Evolutionary conservation across 2,888 invertebrate species (phyloP).

Genomic region (Eupithecia vulgata): DNA sequence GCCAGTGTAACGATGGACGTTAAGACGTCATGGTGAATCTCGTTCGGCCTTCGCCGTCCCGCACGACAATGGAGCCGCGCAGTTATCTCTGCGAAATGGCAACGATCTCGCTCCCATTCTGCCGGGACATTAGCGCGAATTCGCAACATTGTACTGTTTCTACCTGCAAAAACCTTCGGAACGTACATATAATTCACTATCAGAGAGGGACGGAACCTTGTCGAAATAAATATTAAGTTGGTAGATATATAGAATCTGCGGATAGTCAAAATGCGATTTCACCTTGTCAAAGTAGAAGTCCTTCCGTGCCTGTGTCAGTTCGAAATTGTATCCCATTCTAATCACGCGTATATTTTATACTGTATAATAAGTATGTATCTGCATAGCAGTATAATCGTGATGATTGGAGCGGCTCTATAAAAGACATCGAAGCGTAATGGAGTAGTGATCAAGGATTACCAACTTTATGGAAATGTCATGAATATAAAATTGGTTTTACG

Average conservation of each 20-base stretch:
- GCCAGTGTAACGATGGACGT: not conserved
- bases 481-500: conserved; percentile 5
- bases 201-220: not conserved
- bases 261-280: not conserved
- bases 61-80: conserved; percentile 53
- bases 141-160: conserved; percentile 37
- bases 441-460: not conserved
- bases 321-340: conserved; percentile 9
- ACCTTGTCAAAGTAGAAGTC: not conserved
- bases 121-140: conserved; percentile 43
- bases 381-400: not conserved
- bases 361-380: not conserved
- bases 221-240: not conserved
- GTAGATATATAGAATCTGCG: too few relatives aligned
- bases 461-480: conserved; percentile 13
- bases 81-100: conserved; percentile 57
- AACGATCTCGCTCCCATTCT: conserved; percentile 66
- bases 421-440: not conserved
- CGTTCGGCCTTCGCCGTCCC: conserved; percentile 8
- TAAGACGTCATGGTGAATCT: not conserved
- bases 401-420: not conserved
- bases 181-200: not conserved
- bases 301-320: conserved; percentile 17
- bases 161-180: conserved; percentile 20
- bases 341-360: not conserved